These are phyloP conservation scores for Lagopus leucura DNA, from an alignment of 2,113 vertebrate genomes.

Conservation along the genomic window DNA sequence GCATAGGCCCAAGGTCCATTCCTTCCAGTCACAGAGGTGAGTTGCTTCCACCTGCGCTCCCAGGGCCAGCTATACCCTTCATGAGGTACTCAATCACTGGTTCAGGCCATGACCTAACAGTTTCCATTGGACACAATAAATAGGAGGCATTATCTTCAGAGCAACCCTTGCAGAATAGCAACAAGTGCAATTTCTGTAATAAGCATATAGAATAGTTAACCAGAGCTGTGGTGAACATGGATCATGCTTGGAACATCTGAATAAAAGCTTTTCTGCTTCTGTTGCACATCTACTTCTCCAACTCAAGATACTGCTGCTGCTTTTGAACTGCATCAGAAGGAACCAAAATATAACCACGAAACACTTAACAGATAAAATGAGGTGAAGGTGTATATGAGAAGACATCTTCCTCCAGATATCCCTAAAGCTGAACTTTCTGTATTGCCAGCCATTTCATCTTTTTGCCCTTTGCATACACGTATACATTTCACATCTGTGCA, in stretches of 20 bases:
- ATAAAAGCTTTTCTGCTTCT: neutral
- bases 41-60: too few species aligned
- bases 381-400: neutral
- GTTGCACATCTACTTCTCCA: rapidly evolving
- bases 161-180: neutral
- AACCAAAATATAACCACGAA: neutral
- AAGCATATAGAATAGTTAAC: neutral
- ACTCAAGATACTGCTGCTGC: neutral
- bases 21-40: too few species aligned
- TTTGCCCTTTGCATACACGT: neutral
- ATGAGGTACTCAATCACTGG: too few species aligned
- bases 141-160: neutral
- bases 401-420: neutral
- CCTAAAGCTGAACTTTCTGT: neutral
- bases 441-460: neutral
- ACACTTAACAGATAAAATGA: neutral
- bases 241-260: neutral
- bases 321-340: neutral
- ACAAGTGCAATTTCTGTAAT: neutral
- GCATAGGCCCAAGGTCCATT: too few species aligned
- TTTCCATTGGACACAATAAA: neutral
- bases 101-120: too few species aligned
- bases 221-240: neutral
- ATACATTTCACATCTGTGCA: neutral
- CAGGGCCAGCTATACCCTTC: too few species aligned